These are phyloP conservation scores for Microplitis demolitor DNA, from an alignment of 1,140 invertebrate species.

Conservation along the genomic window DNA sequence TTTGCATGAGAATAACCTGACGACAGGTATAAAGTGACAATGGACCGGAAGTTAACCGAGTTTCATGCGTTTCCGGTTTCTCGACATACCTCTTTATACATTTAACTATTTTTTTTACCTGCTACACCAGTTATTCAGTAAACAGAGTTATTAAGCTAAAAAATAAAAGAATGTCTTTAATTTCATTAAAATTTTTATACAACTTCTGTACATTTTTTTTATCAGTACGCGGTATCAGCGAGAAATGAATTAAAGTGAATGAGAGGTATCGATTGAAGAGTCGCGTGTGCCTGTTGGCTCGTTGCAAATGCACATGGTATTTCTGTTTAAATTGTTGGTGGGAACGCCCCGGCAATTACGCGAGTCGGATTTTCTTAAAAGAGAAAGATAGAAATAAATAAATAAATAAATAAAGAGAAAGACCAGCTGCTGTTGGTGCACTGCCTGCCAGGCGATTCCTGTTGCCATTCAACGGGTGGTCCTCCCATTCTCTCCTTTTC, in stretches of 20 bases:
- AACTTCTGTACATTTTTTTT: too few relatives aligned
- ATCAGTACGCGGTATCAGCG: too few relatives aligned
- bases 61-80: background rate
- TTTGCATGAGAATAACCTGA: too few relatives aligned
- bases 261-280: constrained; percentile 6
- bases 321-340: constrained; percentile 24
- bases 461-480: constrained; percentile 28
- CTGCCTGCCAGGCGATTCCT: constrained; percentile 3
- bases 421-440: background rate
- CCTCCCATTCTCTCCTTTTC: constrained; percentile 22
- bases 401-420: background rate
- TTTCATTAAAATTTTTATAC: too few relatives aligned
- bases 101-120: too few relatives aligned
- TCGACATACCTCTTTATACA: background rate
- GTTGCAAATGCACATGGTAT: constrained; percentile 5
- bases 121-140: too few relatives aligned
- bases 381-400: background rate
- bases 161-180: too few relatives aligned
- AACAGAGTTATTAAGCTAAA: too few relatives aligned
- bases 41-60: constrained; percentile 12
- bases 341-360: constrained; percentile 28
- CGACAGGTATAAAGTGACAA: constrained; percentile 10
- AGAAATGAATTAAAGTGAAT: background rate
- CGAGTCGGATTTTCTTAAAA: constrained; percentile 21
- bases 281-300: constrained; percentile 12